Conservation (phyloP, 2,888 invertebrate species). For the Euzophera pinguis region DNA sequence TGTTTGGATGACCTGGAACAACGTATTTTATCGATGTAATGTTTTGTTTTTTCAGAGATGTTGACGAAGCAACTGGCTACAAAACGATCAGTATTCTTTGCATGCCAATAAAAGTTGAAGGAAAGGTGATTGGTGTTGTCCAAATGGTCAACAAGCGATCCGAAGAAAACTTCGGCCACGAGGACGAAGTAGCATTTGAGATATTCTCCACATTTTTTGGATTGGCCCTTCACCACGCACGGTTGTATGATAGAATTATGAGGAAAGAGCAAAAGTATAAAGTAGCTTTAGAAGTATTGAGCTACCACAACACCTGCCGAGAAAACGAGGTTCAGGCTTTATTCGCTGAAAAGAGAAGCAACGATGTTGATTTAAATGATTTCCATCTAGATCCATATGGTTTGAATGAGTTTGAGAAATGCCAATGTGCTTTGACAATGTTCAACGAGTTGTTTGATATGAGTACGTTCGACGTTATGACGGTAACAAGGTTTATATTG, state of each 20-base stretch:
- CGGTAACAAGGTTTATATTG: slow-evolving; percentile 85
- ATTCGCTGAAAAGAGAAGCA: slow-evolving; percentile 27
- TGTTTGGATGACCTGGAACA: too few relatives aligned
- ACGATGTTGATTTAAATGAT: slow-evolving; percentile 62
- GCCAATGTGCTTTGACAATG: slow-evolving; percentile 86
- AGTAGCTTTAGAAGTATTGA: slow-evolving; percentile 90
- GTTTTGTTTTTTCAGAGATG: slow-evolving; percentile 56
- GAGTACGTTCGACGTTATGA: slow-evolving; percentile 82
- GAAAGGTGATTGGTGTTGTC: slow-evolving; percentile 89
- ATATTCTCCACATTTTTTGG: slow-evolving; percentile 93
- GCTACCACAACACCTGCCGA: slow-evolving; percentile 89
- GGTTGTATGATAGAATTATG: slow-evolving; percentile 89
- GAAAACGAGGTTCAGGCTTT: slow-evolving; percentile 82
- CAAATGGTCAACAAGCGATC: slow-evolving; percentile 89
- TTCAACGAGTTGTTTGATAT: slow-evolving; percentile 86
- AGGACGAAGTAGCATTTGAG: slow-evolving; percentile 90
- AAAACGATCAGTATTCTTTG: slow-evolving; percentile 88
- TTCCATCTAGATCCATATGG: slow-evolving; percentile 87
- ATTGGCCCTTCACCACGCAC: slow-evolving; percentile 90
- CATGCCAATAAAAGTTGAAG: slow-evolving; percentile 92
- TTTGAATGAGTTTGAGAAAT: slow-evolving; percentile 86
- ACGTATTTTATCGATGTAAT: neutral
- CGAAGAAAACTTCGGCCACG: slow-evolving; percentile 76
- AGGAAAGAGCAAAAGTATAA: slow-evolving; percentile 90
- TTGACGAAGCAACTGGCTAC: slow-evolving; percentile 84